A percentile compares a stretch with the other conserved stretches of the same genome.
phyloP scores from a whole-genome alignment of 2,113 vertebrate species.

The Astur gentilis region DNA sequence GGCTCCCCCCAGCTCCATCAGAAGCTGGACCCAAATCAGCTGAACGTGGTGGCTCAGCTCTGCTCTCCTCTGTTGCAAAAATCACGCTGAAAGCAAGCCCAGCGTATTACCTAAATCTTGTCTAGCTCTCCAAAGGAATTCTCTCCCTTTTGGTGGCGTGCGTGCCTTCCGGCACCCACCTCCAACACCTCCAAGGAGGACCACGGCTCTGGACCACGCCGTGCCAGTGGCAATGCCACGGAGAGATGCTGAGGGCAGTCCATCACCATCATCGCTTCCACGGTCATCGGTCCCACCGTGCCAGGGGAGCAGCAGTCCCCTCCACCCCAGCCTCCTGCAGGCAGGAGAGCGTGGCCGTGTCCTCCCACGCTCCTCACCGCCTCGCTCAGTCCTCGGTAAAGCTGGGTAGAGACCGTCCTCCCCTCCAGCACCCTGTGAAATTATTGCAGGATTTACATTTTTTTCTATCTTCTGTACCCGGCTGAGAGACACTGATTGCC shows the following conservation, averaged over 20 bases:
- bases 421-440: neutral
- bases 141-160: neutral
- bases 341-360: neutral
- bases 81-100: neutral
- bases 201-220: neutral
- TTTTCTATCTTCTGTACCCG: neutral
- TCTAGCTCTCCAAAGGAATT: neutral
- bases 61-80: neutral
- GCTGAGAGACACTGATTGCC: neutral
- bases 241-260: neutral
- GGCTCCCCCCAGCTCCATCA: neutral
- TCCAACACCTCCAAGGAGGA: neutral
- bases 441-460: neutral
- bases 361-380: neutral
- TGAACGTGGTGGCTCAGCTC: neutral
- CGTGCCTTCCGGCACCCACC: neutral
- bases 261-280: accelerated
- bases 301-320: neutral
- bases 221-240: neutral
- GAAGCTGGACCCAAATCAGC: neutral
- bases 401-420: neutral
- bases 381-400: neutral
- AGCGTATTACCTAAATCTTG: neutral
- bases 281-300: neutral
- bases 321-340: accelerated